Evolutionary conservation across 2,113 vertebrate species (phyloP).

Genomic region (Zosterops lateralis): DNA sequence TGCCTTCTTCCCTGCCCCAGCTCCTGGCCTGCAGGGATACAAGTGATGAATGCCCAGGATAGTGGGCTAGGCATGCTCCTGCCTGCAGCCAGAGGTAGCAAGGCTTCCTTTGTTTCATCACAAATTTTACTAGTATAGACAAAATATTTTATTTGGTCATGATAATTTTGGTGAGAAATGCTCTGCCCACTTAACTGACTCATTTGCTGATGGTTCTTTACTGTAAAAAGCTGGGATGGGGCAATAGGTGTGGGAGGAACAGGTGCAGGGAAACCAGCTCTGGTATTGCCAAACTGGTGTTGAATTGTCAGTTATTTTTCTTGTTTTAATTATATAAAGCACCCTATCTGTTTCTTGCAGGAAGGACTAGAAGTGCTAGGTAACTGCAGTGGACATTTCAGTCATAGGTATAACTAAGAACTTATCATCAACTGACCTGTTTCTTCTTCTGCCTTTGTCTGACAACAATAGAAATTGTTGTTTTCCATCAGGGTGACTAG

Average conservation of each 20-base stretch:
- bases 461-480: neutral
- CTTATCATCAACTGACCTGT: neutral
- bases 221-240: neutral
- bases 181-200: neutral
- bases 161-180: neutral
- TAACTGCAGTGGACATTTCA: neutral
- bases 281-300: neutral
- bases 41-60: accelerated
- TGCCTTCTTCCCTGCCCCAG: neutral
- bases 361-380: neutral
- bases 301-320: neutral
- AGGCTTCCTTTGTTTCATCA: neutral
- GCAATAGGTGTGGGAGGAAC: neutral
- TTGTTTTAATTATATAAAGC: neutral
- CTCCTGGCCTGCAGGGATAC: neutral
- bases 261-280: neutral
- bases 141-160: neutral
- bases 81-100: neutral
- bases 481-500: neutral
- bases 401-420: neutral
- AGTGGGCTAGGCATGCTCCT: neutral
- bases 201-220: neutral
- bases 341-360: neutral
- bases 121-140: neutral
- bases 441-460: neutral